Conservation (phyloP, 2,113 vertebrate genomes). For the Passerina amoena region DNA sequence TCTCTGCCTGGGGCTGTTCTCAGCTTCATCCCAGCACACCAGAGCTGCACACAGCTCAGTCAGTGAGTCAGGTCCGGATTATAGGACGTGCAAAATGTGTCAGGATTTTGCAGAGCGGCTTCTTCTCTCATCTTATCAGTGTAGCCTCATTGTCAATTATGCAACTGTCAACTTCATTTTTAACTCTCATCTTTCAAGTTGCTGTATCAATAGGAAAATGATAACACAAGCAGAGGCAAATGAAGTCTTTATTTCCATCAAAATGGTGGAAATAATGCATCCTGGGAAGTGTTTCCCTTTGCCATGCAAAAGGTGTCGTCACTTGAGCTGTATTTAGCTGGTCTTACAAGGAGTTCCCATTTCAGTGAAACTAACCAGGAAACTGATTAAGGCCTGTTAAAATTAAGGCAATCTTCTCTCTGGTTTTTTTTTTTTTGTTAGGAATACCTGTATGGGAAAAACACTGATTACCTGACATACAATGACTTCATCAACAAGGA, state of each 20-base stretch:
- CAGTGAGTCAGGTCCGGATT: not conserved
- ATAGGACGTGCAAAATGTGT: not conserved
- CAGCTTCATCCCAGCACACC: not conserved
- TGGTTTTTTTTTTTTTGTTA: slow-evolving; percentile 57
- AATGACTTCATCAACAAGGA: slow-evolving; percentile 98
- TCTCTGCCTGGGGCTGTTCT: not conserved
- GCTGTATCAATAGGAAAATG: not conserved
- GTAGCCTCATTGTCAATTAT: not conserved
- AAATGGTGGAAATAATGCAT: not conserved
- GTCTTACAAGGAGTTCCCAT: not conserved
- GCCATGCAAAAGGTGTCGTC: not conserved
- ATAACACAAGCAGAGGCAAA: not conserved
- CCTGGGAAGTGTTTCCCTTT: not conserved
- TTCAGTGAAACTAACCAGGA: not conserved
- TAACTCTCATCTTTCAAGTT: not conserved
- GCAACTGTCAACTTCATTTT: not conserved
- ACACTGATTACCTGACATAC: slow-evolving; percentile 84
- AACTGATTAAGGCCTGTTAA: not conserved
- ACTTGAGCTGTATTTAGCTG: not conserved
- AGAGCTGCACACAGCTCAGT: not conserved
- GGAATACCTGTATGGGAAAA: slow-evolving; percentile 93
- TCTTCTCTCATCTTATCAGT: not conserved
- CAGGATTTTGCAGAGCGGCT: not conserved
- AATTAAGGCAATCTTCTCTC: not conserved
- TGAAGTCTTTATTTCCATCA: not conserved